Evolutionary conservation across 1,140 invertebrate species (phyloP).

Genomic region (Belonocnema kinseyi): DNA sequence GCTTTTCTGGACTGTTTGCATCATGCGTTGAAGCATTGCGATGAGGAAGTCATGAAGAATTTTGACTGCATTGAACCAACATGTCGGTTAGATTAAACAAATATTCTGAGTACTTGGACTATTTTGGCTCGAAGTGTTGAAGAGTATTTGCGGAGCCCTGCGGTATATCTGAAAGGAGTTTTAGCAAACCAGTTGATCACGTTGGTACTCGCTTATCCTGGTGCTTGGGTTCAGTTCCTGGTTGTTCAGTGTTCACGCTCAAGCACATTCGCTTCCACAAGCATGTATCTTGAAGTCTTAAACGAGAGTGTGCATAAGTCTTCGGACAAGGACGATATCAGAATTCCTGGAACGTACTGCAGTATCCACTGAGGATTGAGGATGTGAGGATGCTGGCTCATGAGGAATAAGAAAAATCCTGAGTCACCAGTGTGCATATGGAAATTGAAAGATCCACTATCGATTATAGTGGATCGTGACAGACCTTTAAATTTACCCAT

Average conservation of each 20-base stretch:
- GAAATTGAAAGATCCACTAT: too few relatives aligned
- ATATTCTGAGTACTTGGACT: slow-evolving; percentile 6
- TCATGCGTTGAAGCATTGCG: too few relatives aligned
- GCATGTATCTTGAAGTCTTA: background rate
- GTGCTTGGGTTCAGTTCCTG: slow-evolving; percentile 45
- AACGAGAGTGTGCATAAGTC: background rate
- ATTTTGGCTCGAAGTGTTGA: background rate
- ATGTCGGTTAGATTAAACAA: background rate
- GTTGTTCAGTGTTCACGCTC: slow-evolving; percentile 33
- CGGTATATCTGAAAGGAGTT: background rate
- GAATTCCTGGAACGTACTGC: background rate
- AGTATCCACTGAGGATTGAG: background rate
- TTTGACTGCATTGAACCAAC: background rate
- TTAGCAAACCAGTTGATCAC: slow-evolving; percentile 55
- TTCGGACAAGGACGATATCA: background rate
- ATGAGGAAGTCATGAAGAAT: slow-evolving; percentile 3
- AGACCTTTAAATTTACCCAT: too few relatives aligned
- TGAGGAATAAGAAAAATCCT: too few relatives aligned
- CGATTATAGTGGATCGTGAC: too few relatives aligned
- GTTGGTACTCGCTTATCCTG: slow-evolving; percentile 54
- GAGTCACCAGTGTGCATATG: too few relatives aligned
- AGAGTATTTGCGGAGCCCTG: background rate
- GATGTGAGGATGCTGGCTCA: too few relatives aligned
- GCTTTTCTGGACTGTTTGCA: too few relatives aligned
- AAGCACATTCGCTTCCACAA: too few relatives aligned